Evolutionary conservation across 1,140 invertebrate species (phyloP).

Genomic region (Scaptomyza pallida): DNA sequence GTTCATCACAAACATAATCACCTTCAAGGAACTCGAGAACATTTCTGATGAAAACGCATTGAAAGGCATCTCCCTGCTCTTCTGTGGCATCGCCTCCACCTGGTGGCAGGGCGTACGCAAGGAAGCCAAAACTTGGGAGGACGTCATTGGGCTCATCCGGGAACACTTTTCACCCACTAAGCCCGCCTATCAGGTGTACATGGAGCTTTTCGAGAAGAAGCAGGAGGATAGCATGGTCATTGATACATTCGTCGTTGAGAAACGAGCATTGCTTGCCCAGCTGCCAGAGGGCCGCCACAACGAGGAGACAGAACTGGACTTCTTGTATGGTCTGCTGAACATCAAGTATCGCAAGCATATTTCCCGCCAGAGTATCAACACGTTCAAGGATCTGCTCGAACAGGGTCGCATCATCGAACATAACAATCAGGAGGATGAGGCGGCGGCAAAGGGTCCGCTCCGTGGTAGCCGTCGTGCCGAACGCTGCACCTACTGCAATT

Average conservation of each 20-base stretch:
- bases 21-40: constrained; percentile 71
- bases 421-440: constrained; percentile 60
- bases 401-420: constrained; percentile 77
- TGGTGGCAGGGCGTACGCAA: constrained; percentile 84
- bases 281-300: constrained; percentile 71
- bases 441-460: constrained; percentile 24
- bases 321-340: constrained; percentile 75
- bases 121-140: constrained; percentile 76
- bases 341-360: constrained; percentile 78
- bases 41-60: constrained; percentile 83
- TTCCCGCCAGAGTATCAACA: constrained; percentile 52
- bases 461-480: constrained; percentile 43
- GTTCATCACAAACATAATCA: constrained; percentile 68
- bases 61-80: constrained; percentile 82
- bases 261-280: constrained; percentile 78
- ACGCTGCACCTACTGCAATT: constrained; percentile 71
- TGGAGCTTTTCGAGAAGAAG: constrained; percentile 74
- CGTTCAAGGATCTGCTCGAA: constrained; percentile 73
- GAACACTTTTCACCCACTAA: constrained; percentile 77
- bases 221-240: constrained; percentile 67
- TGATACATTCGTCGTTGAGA: constrained; percentile 75
- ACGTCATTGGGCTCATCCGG: constrained; percentile 66
- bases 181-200: constrained; percentile 75
- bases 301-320: constrained; percentile 78
- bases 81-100: constrained; percentile 81